Conservation (phyloP, 2,888 invertebrate genomes). For the Amphiduros pacificus region DNA sequence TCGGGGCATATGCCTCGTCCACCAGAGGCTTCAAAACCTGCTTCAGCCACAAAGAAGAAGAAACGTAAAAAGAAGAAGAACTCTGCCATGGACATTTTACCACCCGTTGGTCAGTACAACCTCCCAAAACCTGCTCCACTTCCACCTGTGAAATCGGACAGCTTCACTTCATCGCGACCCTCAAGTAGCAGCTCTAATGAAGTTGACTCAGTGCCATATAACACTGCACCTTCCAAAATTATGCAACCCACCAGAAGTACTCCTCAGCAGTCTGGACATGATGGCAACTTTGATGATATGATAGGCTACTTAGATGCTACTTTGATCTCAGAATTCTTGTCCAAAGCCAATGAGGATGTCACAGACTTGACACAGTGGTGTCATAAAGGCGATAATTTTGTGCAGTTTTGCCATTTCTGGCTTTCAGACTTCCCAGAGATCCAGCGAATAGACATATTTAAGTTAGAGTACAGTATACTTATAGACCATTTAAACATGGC, state of each 20-base stretch:
- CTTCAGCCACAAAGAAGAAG: conserved; percentile 24
- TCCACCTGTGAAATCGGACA: background rate
- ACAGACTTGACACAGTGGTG: conserved; percentile 45
- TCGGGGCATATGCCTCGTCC: background rate
- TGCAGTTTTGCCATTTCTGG: conserved; percentile 58
- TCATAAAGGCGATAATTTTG: conserved; percentile 48
- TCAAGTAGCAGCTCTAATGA: conserved; percentile 4
- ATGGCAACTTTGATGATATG: conserved; percentile 52
- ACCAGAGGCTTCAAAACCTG: background rate
- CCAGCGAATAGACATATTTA: conserved; percentile 51
- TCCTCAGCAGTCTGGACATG: conserved; percentile 6
- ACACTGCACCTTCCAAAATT: conserved; percentile 8
- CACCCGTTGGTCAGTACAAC: conserved; percentile 3
- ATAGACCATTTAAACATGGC: conserved; percentile 51
- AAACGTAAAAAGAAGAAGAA: conserved; percentile 32
- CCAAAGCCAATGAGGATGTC: conserved; percentile 44
- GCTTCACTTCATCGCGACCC: background rate
- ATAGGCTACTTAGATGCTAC: conserved; percentile 54
- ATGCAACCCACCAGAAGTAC: conserved; percentile 10
- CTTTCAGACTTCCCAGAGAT: conserved; percentile 48
- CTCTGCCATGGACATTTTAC: background rate
- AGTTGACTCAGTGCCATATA: background rate
- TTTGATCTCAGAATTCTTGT: conserved; percentile 52
- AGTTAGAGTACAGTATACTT: conserved; percentile 52
- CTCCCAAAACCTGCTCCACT: conserved; percentile 5